Evolutionary conservation across 1,140 invertebrate genomes (phyloP), one percentile per base, ranked within the genome.

Genomic region (Manduca sexta): DNA sequence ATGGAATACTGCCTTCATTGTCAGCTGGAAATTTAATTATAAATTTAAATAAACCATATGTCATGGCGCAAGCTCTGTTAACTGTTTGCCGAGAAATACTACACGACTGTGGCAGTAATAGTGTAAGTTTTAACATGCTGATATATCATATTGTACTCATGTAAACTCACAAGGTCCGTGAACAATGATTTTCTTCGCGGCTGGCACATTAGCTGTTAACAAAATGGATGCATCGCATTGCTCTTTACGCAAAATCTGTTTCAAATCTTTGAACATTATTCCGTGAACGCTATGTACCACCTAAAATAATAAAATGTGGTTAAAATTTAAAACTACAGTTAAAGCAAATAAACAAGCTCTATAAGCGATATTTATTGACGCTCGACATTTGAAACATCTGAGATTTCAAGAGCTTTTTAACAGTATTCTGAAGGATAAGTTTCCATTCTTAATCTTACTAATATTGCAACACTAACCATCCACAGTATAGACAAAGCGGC

Each of bases 251-350:
- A 99, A 85, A 51, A 98, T 99, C 88, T 99, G 98, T 72, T 99
- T 99, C 10, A 99, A 87, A 86, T 99, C 98, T 87, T 99, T 99
- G 66, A 99, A 99, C 92, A 98, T 98, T 49, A 99, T 97, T 31
- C 98, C 98, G 76, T 99, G 97, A 0, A 99, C 97, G 75, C 95
- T 97, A 56, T 95, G 94, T 0, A 98, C 96, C 34, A 98, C 93
- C 94, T 96, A 59, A 6, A 56, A 69, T 38, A 40, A 31, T 15
- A 0, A 44, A 16, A n/a, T n/a, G n/a, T n/a, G n/a, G n/a, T n/a
- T n/a, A n/a, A n/a, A n/a, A n/a, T n/a, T n/a, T n/a, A n/a, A n/a
- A n/a, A n/a, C n/a, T n/a, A n/a, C n/a, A n/a, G n/a, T n/a, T n/a
- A n/a, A n/a, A n/a, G n/a, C n/a, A n/a, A n/a, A n/a, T n/a, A n/a